These are phyloP conservation scores for Euphonia xanthogaster DNA, from an alignment of 2,797 vertebrate species.

Conservation along the genomic window DNA sequence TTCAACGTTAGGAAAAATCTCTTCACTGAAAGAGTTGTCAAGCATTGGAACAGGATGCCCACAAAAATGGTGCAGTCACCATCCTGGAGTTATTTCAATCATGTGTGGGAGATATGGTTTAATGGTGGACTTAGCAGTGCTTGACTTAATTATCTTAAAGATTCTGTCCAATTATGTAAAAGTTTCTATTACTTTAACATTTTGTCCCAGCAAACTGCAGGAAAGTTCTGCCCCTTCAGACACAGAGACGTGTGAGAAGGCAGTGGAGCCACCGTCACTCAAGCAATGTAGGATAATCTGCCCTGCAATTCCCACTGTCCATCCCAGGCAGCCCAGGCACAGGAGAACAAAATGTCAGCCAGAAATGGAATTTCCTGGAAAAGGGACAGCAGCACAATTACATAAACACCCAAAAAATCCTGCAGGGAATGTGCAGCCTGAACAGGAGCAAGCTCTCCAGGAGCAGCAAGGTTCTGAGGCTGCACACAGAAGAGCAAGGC, in stretches of 20 bases:
- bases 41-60: background rate
- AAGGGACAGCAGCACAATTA: background rate
- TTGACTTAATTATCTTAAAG: background rate
- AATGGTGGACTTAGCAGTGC: background rate
- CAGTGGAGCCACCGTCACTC: background rate
- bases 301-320: accelerated
- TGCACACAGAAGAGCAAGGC: background rate
- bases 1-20: background rate
- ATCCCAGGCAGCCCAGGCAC: background rate
- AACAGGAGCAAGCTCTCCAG: accelerated
- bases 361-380: background rate
- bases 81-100: background rate
- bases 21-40: background rate
- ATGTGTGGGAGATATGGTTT: background rate
- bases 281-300: background rate
- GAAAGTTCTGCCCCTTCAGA: background rate
- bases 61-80: background rate
- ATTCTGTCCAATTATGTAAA: background rate
- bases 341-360: background rate
- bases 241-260: background rate
- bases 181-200: background rate
- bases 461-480: background rate
- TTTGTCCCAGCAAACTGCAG: background rate
- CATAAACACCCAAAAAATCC: background rate
- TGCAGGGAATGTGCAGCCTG: background rate